These are phyloP conservation scores for Ecliptopera silaceata DNA, from an alignment of 2,888 invertebrate species.

Conservation along the genomic window DNA sequence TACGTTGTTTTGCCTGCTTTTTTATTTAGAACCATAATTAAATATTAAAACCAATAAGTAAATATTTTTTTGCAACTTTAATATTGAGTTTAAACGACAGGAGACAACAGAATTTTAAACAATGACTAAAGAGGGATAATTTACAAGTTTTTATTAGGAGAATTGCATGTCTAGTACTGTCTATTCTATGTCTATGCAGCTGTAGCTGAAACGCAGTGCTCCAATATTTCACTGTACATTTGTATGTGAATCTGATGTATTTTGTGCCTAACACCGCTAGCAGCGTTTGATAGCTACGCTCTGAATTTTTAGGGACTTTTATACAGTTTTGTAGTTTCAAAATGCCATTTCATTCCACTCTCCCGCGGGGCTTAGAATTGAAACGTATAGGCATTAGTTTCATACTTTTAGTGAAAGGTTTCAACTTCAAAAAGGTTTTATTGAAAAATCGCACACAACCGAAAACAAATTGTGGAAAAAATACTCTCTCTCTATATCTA, in stretches of 20 bases:
- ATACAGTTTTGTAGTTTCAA: conserved; percentile 14
- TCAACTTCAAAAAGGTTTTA: no score
- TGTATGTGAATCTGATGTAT: conserved; percentile 17
- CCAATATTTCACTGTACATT: conserved; percentile 13
- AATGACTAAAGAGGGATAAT: no score
- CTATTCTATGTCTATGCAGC: not conserved
- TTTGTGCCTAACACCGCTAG: conserved; percentile 11
- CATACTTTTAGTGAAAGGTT: not conserved
- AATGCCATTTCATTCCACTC: conserved; percentile 8
- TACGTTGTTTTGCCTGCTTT: not conserved
- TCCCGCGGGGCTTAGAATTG: conserved; percentile 8
- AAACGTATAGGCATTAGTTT: conserved; percentile 6
- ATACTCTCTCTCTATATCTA: no score
- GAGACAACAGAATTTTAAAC: no score
- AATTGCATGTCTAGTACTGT: no score
- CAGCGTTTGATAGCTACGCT: conserved; percentile 16
- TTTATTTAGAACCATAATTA: no score
- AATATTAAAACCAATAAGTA: no score
- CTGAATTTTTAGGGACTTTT: conserved; percentile 20
- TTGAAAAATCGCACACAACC: no score
- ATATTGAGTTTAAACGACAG: no score
- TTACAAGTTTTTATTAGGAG: no score
- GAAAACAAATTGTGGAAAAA: no score
- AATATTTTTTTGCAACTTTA: no score
- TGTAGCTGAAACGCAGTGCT: not conserved